Conservation (phyloP, 2,113 vertebrate species). For the Crypturellus undulatus region DNA sequence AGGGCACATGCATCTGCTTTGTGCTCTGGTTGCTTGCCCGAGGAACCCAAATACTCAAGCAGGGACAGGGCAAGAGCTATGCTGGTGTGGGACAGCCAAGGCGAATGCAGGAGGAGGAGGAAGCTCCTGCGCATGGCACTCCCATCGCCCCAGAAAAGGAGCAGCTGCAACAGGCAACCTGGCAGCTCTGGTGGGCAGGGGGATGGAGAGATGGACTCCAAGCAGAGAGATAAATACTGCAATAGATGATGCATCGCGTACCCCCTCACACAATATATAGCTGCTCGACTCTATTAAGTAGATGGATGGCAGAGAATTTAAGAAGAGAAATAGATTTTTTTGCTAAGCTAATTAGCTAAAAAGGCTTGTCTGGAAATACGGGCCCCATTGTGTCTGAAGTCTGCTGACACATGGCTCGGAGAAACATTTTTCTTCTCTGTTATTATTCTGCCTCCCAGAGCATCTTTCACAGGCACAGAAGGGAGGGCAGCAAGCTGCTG, state of each 20-base stretch:
- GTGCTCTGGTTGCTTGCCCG: no score
- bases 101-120: not conserved
- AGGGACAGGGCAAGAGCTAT: rapidly evolving
- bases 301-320: slow-evolving; percentile 61
- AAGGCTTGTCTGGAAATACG: slow-evolving; percentile 56
- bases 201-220: not conserved
- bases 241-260: slow-evolving; percentile 45
- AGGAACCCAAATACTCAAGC: not conserved
- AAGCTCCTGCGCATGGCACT: not conserved
- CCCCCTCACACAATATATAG: slow-evolving; percentile 11
- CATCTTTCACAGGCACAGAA: not conserved
- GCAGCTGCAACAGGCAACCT: not conserved
- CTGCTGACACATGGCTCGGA: slow-evolving; percentile 34
- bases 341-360: slow-evolving; percentile 66
- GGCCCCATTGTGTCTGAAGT: slow-evolving; percentile 60
- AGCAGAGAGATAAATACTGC: not conserved
- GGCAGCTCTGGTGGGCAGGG: not conserved
- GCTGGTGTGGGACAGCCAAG: not conserved
- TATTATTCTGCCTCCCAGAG: not conserved
- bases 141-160: not conserved
- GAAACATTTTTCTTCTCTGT: slow-evolving; percentile 49
- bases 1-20: not conserved
- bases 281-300: slow-evolving; percentile 54
- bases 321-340: slow-evolving; percentile 67
- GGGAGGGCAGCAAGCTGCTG: not conserved